These are phyloP conservation scores for Drosophila mercatorum DNA, from an alignment of 2,888 invertebrate genomes.

Conservation along the genomic window DNA sequence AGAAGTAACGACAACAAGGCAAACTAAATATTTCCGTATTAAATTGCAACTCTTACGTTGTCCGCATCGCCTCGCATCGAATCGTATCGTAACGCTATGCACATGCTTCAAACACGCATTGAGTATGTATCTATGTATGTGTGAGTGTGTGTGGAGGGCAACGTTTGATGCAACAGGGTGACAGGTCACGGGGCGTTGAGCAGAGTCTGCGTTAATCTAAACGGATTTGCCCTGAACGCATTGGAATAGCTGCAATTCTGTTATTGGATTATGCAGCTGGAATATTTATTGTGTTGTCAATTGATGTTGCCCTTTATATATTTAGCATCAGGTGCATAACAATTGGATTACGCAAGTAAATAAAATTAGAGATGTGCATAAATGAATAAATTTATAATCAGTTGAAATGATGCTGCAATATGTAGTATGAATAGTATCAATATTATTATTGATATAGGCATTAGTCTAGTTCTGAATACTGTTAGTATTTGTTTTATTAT, in stretches of 20 bases:
- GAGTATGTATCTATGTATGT: conserved; percentile 2
- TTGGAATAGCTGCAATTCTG: not conserved
- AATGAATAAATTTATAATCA: not conserved
- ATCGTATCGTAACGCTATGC: conserved; percentile 9
- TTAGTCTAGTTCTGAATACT: not conserved
- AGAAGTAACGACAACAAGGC: conserved; percentile 3
- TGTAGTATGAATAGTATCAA: not conserved
- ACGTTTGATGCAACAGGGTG: conserved; percentile 26
- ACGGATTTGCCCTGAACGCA: not conserved
- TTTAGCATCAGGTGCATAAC: not conserved
- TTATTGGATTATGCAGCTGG: conserved; percentile 1
- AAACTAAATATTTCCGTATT: conserved; percentile 39
- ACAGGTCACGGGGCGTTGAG: conserved; percentile 3
- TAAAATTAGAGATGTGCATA: not conserved
- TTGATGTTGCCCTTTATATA: not conserved
- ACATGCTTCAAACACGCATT: conserved; percentile 47
- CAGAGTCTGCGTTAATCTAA: conserved; percentile 6
- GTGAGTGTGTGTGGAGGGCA: conserved; percentile 9
- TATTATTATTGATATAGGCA: too few species aligned
- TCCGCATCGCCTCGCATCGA: not conserved
- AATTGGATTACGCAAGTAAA: not conserved
- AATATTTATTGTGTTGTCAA: not conserved
- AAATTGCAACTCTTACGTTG: conserved; percentile 28
- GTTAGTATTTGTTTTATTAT: not conserved
- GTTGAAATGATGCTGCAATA: not conserved